Evolutionary conservation across 2,888 invertebrate genomes (phyloP).

Genomic region (Lissocephala sabroskyi): DNA sequence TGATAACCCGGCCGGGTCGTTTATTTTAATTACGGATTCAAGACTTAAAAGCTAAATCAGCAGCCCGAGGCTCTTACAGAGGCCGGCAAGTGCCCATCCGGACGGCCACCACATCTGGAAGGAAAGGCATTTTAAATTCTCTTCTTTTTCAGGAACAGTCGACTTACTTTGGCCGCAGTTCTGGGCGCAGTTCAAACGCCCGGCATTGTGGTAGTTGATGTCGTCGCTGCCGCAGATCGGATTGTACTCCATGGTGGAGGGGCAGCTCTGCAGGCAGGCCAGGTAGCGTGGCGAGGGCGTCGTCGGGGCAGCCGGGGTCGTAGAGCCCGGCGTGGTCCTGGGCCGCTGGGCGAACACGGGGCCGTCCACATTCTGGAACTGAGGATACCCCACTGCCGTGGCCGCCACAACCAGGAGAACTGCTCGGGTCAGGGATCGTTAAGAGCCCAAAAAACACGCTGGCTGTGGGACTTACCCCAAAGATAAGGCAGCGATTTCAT

Average conservation of each 20-base stretch:
- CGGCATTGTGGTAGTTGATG: conserved; percentile 62
- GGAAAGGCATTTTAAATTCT: background rate
- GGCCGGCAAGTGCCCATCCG: conserved; percentile 22
- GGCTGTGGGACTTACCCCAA: no score
- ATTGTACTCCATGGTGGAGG: conserved; percentile 68
- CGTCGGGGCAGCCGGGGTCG: conserved; percentile 19
- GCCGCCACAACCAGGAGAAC: background rate
- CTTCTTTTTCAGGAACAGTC: background rate
- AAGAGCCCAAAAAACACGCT: no score
- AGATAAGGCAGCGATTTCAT: conserved; percentile 1
- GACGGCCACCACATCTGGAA: conserved; percentile 19
- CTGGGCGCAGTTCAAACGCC: conserved; percentile 60
- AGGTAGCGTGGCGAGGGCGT: conserved; percentile 49
- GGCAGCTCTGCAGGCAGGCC: conserved; percentile 54
- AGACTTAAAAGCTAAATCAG: no score
- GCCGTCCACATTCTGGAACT: background rate
- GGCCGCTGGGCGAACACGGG: background rate
- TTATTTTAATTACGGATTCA: no score
- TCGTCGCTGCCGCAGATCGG: conserved; percentile 69
- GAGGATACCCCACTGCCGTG: background rate
- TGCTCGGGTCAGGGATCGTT: background rate
- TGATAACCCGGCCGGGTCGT: no score
- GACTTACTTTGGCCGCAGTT: conserved; percentile 66
- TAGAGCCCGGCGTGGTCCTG: conserved; percentile 9
- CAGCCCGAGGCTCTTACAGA: no score